These are phyloP conservation scores for Pelvicachromis taeniatus DNA, from an alignment of 2,113 vertebrate species.

Conservation along the genomic window DNA sequence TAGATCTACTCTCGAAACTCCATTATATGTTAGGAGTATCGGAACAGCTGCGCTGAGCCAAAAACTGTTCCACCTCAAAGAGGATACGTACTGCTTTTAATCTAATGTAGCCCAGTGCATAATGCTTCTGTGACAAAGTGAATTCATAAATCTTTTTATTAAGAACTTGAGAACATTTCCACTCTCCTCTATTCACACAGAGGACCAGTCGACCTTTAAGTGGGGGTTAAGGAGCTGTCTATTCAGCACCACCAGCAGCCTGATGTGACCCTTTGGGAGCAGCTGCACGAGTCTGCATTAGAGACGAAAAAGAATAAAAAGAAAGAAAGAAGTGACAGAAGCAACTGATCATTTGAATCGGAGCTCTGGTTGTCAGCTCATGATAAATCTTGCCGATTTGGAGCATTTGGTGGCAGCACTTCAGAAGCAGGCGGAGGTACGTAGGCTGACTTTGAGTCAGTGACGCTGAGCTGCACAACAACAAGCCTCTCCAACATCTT, in stretches of 20 bases:
- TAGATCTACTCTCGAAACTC: neutral
- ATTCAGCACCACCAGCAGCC: constrained; percentile 2
- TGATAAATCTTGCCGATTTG: neutral
- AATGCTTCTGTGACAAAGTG: neutral
- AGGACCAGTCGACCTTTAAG: neutral
- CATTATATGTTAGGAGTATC: neutral
- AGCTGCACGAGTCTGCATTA: neutral
- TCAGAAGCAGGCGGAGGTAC: constrained; percentile 8
- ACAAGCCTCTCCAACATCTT: constrained; percentile 38
- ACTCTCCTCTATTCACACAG: neutral
- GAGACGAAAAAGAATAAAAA: neutral
- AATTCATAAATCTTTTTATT: neutral
- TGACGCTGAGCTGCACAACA: constrained; percentile 52
- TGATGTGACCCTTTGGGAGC: neutral
- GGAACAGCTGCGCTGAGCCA: neutral
- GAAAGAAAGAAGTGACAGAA: neutral
- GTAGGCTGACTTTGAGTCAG: constrained; percentile 15
- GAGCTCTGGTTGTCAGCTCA: neutral
- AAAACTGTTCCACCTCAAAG: accelerated
- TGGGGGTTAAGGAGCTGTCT: neutral
- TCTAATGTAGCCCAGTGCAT: neutral
- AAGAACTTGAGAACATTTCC: neutral
- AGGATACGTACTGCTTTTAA: neutral
- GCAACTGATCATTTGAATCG: neutral
- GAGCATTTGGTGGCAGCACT: constrained; percentile 21